A percentile compares a stretch with the other conserved stretches of the same genome.
Evolutionary conservation across 2,888 invertebrate species (phyloP).

Genomic region (Deilephila porcellus): DNA sequence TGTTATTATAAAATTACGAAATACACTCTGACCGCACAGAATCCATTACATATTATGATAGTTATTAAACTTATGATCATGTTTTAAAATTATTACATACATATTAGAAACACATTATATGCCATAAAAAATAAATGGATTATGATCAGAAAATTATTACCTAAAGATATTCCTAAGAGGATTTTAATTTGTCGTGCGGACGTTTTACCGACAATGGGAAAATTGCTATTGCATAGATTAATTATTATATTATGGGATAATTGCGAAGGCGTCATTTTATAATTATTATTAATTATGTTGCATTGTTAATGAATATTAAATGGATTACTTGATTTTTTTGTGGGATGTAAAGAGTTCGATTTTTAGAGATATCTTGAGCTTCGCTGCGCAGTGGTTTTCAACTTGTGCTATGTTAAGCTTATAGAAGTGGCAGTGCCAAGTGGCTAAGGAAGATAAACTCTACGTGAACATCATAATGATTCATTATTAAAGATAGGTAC

Average conservation of each 20-base stretch:
- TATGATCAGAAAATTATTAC: neutral
- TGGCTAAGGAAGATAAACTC: too few relatives aligned
- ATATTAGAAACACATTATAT: neutral
- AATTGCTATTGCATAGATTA: neutral
- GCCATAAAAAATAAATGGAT: neutral
- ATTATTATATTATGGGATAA: neutral
- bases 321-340: too few relatives aligned
- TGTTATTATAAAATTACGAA: neutral
- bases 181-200: neutral
- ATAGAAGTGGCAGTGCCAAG: too few relatives aligned
- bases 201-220: neutral
- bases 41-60: neutral
- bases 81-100: neutral
- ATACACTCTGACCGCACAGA: neutral
- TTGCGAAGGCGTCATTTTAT: neutral
- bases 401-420: too few relatives aligned
- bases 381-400: too few relatives aligned
- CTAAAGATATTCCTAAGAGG: neutral
- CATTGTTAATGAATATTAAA: neutral
- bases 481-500: too few relatives aligned
- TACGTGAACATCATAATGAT: too few relatives aligned
- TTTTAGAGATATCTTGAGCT: too few relatives aligned
- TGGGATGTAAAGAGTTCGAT: too few relatives aligned
- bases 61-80: neutral
- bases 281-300: neutral